Evolutionary conservation across 1,140 invertebrate genomes (phyloP), one percentile per base, ranked within the genome.

Genomic region (Globodera ellingtonae): DNA sequence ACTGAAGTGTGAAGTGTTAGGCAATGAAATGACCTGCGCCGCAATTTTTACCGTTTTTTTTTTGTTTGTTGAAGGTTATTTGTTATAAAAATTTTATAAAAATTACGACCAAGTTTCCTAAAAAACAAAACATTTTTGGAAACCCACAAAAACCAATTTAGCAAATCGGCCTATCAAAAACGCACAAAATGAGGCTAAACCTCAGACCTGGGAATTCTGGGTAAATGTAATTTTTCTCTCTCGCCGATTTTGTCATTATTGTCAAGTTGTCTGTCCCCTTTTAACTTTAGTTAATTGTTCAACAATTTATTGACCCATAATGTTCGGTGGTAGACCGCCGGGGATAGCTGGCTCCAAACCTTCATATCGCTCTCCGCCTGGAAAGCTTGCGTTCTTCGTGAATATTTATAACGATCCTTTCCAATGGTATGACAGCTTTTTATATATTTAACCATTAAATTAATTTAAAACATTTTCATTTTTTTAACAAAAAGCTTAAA

Each of bases 371-470:
- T 72, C 79, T 5, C 79, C 81, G 65, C 52, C 78, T 18, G 77
- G 73, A 15, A 75, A 72, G 13, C 72, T 79, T 21, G 71, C 67
- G 18, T 44, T 80, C 18, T 74, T 82, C 50, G 18, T 35, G 56
- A 73, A 76, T 15, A 56, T 76, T 24, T 82, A 82, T 10, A 75
- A 81, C 52, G 81, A 82, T 76, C 79, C 79, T 47, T 56, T 84
- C 35, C 50, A 82, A 24, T 82, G 81, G 81, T 81, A 72, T 62
- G 35, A 21, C 24, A 56, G 21, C 35, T 35, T 35, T 35, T 48
- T 50, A 76, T 80, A n/a, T 50, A 78, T 44, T 52, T n/a, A 50
- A 62, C 35, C 35, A 3, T 35, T 35, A 35, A 35, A 35, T 24
- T 24, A 35, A 2, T 35, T 35, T 35, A 35, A 35, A 35, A 35